phyloP scores from a whole-genome alignment of 2,888 invertebrate species.

The Resseliella maxima region DNA sequence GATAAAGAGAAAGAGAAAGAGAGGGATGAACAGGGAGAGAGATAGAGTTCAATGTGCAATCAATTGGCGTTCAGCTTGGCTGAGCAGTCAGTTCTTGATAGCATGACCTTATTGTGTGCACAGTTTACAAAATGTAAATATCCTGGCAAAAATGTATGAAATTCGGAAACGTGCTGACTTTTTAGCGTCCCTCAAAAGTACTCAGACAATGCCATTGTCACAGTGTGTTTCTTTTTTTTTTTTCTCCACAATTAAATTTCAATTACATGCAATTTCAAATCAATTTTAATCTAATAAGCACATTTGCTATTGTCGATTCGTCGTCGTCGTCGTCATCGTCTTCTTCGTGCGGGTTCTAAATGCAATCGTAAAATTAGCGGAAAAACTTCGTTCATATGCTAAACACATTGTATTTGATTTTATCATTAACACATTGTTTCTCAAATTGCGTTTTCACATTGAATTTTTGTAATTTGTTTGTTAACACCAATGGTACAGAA shows the following conservation, averaged over 20 bases:
- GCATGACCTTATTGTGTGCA: background rate
- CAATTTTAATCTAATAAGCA: constrained; percentile 28
- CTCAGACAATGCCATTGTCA: constrained; percentile 24
- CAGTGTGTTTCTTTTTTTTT: no score
- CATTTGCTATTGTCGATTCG: background rate
- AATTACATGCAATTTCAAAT: constrained; percentile 9
- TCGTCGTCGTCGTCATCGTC: background rate
- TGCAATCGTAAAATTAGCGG: background rate
- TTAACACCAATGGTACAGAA: background rate
- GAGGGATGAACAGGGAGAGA: background rate
- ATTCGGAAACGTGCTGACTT: background rate
- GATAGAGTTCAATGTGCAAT: background rate
- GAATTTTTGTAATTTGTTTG: background rate
- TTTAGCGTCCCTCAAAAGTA: background rate
- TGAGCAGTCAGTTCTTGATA: background rate
- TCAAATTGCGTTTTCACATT: constrained; percentile 6
- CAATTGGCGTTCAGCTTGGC: background rate
- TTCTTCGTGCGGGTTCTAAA: background rate
- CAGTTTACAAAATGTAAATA: background rate
- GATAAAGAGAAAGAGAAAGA: no score
- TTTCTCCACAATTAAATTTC: constrained; percentile 22
- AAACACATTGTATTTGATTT: background rate
- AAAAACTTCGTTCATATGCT: constrained; percentile 9
- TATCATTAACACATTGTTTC: constrained; percentile 16
- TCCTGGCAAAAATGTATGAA: background rate